A percentile compares a stretch with the other conserved stretches of the same genome.
These are phyloP conservation scores for Drymonia ruficornis DNA, from an alignment of 2,888 invertebrate species.

Conservation along the genomic window DNA sequence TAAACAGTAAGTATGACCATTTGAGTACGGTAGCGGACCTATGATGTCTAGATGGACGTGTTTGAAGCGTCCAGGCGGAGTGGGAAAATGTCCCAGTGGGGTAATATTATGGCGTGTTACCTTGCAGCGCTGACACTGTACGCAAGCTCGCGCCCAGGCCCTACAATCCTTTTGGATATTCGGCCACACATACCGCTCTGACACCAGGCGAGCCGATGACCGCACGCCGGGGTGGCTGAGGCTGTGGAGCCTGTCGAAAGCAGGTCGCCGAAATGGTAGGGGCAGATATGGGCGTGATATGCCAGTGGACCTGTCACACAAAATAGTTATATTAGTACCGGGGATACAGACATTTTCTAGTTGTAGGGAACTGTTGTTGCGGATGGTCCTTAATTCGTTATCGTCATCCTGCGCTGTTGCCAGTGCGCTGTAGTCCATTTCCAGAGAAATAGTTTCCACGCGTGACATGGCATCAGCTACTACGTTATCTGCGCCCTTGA, in stretches of 20 bases:
- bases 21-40: constrained; percentile 5
- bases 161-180: constrained; percentile 3
- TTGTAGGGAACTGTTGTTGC: background rate
- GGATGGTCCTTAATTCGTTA: background rate
- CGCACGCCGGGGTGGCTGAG: constrained; percentile 6
- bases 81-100: background rate
- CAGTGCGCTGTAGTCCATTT: background rate
- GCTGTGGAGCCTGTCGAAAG: background rate
- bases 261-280: constrained; percentile 7
- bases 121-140: constrained; percentile 5
- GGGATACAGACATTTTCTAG: background rate
- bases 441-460: background rate
- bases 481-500: constrained; percentile 4
- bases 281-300: constrained; percentile 4
- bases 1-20: constrained; percentile 9
- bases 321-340: background rate
- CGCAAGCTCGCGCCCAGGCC: constrained; percentile 2
- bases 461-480: constrained; percentile 7
- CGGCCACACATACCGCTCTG: constrained; percentile 6
- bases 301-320: constrained; percentile 3
- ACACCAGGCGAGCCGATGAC: constrained; percentile 2
- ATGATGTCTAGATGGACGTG: constrained; percentile 7
- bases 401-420: background rate
- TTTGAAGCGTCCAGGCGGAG: background rate
- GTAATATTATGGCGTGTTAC: constrained; percentile 3